These are phyloP conservation scores for Dromas ardeola DNA, from an alignment of 2,113 vertebrate genomes.

Conservation along the genomic window DNA sequence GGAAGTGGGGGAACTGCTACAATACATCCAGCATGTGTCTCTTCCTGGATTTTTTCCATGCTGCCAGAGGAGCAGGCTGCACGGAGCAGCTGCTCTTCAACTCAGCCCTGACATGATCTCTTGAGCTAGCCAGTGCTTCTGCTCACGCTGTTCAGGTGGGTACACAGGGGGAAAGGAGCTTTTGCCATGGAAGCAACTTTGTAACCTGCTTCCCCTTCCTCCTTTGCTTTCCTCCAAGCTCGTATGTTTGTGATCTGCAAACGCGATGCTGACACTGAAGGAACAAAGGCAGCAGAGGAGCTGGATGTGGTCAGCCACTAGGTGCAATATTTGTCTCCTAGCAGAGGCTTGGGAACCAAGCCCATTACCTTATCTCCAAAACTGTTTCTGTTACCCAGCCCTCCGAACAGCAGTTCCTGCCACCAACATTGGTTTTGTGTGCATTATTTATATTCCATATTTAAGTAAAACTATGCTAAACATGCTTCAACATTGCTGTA, in stretches of 20 bases:
- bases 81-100: not conserved
- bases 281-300: not conserved
- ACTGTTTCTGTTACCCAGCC: not conserved
- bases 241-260: not conserved
- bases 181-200: not conserved
- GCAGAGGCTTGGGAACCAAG: not conserved
- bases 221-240: not conserved
- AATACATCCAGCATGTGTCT: not conserved
- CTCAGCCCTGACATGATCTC: not conserved
- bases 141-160: not conserved
- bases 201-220: not conserved
- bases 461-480: not conserved
- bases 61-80: not conserved
- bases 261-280: not conserved
- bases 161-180: not conserved
- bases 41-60: not conserved
- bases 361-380: not conserved
- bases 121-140: not conserved
- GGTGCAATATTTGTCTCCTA: not conserved
- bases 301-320: too few relatives aligned
- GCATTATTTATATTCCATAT: not conserved
- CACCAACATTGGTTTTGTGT: not conserved
- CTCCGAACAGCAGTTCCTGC: not conserved
- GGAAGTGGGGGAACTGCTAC: not conserved
- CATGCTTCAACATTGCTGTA: not conserved